Evolutionary conservation across 2,797 vertebrate genomes (phyloP).

Genomic region (Chaenodraco wilsoni): DNA sequence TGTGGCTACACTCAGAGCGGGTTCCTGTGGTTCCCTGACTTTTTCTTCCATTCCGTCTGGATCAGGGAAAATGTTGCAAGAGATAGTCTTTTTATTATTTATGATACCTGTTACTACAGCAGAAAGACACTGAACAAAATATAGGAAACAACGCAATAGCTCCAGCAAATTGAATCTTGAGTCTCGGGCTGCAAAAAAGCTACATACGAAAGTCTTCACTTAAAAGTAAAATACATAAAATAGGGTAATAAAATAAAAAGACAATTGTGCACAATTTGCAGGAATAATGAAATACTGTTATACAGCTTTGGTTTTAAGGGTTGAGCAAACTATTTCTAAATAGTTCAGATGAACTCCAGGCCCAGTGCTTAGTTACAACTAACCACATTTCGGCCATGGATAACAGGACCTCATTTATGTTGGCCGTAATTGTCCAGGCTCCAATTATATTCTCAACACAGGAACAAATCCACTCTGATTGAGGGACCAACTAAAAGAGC

Average conservation of each 20-base stretch:
- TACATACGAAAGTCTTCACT: no score
- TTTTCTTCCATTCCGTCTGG: conserved; percentile 25
- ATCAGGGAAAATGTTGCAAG: conserved; percentile 19
- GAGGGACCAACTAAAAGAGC: conserved; percentile 69
- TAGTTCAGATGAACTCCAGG: conserved; percentile 33
- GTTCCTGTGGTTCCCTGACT: conserved; percentile 24
- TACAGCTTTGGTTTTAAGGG: conserved; percentile 13
- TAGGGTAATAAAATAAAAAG: no score
- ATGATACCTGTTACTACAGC: conserved; percentile 12
- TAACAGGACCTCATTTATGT: conserved; percentile 64
- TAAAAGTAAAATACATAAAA: no score
- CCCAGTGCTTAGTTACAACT: conserved; percentile 39
- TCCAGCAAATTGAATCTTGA: no score
- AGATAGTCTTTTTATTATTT: conserved; percentile 9
- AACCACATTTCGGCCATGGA: conserved; percentile 39
- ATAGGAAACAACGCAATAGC: background rate
- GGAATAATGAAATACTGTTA: no score
- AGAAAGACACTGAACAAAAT: background rate
- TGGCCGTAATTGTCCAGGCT: conserved; percentile 71
- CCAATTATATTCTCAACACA: conserved; percentile 73
- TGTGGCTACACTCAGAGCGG: conserved; percentile 24
- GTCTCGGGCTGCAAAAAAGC: no score
- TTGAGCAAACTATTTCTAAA: conserved; percentile 24
- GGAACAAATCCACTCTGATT: conserved; percentile 75
- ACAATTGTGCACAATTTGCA: no score